Percentiles rank a stretch among this genome's conserved stretches.
phyloP scores from a whole-genome alignment of 2,888 invertebrate species.

The Amblyjoppa fuscipennis region DNA sequence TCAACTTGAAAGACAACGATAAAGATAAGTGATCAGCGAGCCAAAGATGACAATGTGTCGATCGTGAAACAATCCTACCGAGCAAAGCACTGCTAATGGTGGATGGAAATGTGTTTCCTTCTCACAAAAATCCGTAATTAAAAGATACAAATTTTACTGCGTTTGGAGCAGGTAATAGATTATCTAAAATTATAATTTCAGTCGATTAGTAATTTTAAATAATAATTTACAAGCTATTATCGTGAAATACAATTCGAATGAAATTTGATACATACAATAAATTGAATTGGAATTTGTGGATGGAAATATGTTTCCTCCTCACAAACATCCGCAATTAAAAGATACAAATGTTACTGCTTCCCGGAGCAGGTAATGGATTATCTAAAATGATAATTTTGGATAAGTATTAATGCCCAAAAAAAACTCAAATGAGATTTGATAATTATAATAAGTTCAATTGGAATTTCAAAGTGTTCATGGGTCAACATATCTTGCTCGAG shows the following conservation, averaged over 20 bases:
- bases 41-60: neutral
- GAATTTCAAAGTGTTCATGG: neutral
- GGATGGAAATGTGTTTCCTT: neutral
- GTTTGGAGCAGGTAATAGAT: neutral
- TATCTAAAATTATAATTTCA: neutral
- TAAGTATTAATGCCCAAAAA: neutral
- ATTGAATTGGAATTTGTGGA: neutral
- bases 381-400: neutral
- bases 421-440: neutral
- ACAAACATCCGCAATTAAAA: neutral
- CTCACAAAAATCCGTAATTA: neutral
- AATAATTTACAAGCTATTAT: neutral
- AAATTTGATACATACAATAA: too few species aligned
- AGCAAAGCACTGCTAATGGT: neutral
- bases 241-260: neutral
- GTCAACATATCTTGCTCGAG: neutral
- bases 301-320: neutral
- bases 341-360: neutral
- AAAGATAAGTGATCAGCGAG: conserved; percentile 66
- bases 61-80: neutral
- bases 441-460: neutral
- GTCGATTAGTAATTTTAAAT: neutral
- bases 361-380: neutral
- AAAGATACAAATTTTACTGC: conserved; percentile 1
- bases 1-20: conserved; percentile 76